Evolutionary conservation across 2,113 vertebrate genomes (phyloP).

Genomic region (Engraulis encrasicolus): DNA sequence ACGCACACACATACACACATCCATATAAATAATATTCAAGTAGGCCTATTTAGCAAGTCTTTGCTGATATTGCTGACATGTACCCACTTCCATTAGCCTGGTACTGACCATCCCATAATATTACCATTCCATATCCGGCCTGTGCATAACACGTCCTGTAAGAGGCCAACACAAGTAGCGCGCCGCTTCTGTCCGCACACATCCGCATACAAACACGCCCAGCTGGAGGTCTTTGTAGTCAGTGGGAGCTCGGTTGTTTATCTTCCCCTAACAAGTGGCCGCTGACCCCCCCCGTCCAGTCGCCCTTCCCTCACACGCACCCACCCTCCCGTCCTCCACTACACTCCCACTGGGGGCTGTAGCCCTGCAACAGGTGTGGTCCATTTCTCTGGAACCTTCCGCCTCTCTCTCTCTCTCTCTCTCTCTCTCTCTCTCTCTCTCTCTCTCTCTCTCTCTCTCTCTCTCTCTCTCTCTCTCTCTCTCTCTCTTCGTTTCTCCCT

Average conservation of each 20-base stretch:
- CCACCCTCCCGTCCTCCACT: no score
- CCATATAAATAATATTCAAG: no score
- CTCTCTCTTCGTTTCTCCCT: no score
- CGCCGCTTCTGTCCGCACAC: no score
- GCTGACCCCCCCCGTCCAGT: conserved; percentile 18
- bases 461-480: not conserved
- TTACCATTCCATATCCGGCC: no score
- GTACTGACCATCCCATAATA: no score
- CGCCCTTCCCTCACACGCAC: conserved; percentile 34
- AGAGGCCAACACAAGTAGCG: no score
- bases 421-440: not conserved
- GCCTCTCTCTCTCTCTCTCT: conserved; percentile 25
- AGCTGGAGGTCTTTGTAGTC: conserved; percentile 48
- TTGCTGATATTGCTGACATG: no score
- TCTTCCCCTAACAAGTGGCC: conserved; percentile 42
- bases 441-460: not conserved
- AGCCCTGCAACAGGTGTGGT: conserved; percentile 19
- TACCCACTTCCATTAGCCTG: no score
- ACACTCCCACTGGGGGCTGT: not conserved
- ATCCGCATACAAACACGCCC: conserved; percentile 34
- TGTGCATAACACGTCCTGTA: no score
- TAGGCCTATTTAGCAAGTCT: no score
- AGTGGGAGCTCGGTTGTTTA: conserved; percentile 36
- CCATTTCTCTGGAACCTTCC: not conserved
- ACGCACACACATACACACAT: no score